A percentile compares a stretch with the other conserved stretches of the same genome.
Evolutionary conservation across 2,797 vertebrate genomes (phyloP).

Genomic region (Enteromius paludinosus): DNA sequence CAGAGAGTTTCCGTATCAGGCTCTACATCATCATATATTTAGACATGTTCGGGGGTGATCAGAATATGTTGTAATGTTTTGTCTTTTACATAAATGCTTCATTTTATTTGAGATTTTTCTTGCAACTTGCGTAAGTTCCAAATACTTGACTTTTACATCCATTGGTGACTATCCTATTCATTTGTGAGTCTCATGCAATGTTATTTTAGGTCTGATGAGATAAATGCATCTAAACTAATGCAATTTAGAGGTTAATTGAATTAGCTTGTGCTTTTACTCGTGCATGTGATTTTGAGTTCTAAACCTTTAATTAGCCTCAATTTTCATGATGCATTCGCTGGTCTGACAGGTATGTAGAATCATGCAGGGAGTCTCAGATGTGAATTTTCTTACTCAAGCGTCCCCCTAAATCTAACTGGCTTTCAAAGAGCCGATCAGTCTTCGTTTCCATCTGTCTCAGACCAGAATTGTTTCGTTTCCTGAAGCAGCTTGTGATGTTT

Average conservation of each 20-base stretch:
- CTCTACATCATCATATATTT: neutral
- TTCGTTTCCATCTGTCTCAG: constrained; percentile 6
- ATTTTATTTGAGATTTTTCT: neutral
- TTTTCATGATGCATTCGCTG: neutral
- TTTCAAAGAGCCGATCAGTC: constrained; percentile 9
- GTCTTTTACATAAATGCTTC: neutral
- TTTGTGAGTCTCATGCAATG: neutral
- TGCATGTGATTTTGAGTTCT: constrained; percentile 2
- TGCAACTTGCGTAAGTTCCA: neutral
- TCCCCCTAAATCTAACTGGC: neutral
- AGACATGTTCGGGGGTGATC: neutral
- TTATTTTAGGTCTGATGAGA: neutral
- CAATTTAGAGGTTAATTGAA: neutral
- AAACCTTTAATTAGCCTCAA: neutral
- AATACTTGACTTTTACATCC: neutral
- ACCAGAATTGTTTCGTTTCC: neutral
- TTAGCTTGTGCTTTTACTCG: neutral
- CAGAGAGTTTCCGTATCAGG: neutral
- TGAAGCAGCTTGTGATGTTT: neutral
- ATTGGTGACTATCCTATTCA: neutral
- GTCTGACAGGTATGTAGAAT: neutral
- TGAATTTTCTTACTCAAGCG: neutral
- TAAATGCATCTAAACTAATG: constrained; percentile 2
- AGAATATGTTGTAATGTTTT: neutral
- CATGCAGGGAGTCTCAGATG: neutral